Evolutionary conservation across 1,140 invertebrate species (phyloP), one percentile per base, ranked within the genome.

Genomic region (Eubasilissa regina): DNA sequence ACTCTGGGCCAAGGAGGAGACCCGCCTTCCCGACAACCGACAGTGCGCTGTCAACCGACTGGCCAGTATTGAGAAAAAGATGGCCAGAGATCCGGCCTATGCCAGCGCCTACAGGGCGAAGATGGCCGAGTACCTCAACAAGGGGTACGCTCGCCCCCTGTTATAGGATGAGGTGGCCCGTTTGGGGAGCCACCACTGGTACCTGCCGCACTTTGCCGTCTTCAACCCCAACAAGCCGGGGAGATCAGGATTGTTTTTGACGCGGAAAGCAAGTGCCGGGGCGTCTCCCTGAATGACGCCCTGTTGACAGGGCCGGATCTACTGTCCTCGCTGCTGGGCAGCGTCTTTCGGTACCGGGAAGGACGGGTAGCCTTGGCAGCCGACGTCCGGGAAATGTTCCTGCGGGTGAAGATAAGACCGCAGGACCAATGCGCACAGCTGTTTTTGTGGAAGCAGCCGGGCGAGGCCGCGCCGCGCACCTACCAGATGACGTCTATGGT

Each of bases 191-290:
- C 21, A 72, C 35, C 68, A 73, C 0, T 86, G 84, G 84, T 85
- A 85, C 62, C 77, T 86, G 47, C 84, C 84, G 17, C 84, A 85
- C 48, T 86, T 85, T 48, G 83, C 77, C 0, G 84, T 84, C 0
- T 70, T 19, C 9, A 81, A 84, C 60, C 25, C 62, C 1, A 83
- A 84, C 44, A 84, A 84, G 47, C 83, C 83, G 0, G 79, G 48
- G 4, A 86, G 62, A 10, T 86, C 0, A 55, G 85, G 1, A 43
- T 86, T 7, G 84, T 85, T 7, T 85, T 84, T 56, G 84, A 86
- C 60, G 84, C 84, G 8, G 83, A 83, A 0, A 74, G 75, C 13
- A 83, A 80, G 45, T 75, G 47, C 1, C 6, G 70, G 0, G 84
- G 82, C 0, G 13, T 56, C 0, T 83, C 53, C 4, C 74, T 86